Evolutionary conservation across 1,140 invertebrate genomes (phyloP), one percentile per base, ranked within the genome.

Genomic region (Diprion similis): DNA sequence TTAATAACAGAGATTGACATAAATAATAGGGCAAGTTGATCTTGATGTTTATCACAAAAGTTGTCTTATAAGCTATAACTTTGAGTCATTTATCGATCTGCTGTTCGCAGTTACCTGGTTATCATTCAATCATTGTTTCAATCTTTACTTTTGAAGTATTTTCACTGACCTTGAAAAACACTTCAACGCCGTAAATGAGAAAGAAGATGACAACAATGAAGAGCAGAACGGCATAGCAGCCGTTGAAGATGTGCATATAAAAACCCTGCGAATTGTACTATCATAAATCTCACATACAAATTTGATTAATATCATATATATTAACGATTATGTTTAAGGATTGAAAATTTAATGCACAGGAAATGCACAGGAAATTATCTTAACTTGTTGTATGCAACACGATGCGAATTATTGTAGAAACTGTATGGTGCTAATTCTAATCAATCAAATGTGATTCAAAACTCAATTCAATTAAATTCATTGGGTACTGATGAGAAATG

Each of bases 191-290:
- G 86, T 98, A 98, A 71, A 98, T 96, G 47, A 98, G 91, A 87
- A 98, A 98, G 88, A 98, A 97, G 9, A 97, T 90, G 37, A 98
- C 95, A 45, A 97, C 95, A 70, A 98, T 94, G 80, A 98, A 94
- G 64, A 98, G 90, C 13, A 98, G 89, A 11, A 95, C 92, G 13
- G 96, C 97, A 86, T 98, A 98, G 84, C 95, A 96, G 8, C 95
- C 95, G 86, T 97, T 97, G 86, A 97, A 98, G 9, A 98, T 90
- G 82, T 95, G 94, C 71, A 92, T 91, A 81, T 95, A 94, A 82
- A 94, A 94, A 75, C 90, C 92, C 91, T 94, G 89, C 0, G 90
- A 89, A 76, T 37, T 37, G 6, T 37, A 37, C 24, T 37, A 37
- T 37, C 24, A 0, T 37, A 1, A 37, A 37, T 37, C 1, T 0